Evolutionary conservation across 2,888 invertebrate species (phyloP), one percentile per base, ranked within the genome.

Genomic region (Polymixis flavicincta): DNA sequence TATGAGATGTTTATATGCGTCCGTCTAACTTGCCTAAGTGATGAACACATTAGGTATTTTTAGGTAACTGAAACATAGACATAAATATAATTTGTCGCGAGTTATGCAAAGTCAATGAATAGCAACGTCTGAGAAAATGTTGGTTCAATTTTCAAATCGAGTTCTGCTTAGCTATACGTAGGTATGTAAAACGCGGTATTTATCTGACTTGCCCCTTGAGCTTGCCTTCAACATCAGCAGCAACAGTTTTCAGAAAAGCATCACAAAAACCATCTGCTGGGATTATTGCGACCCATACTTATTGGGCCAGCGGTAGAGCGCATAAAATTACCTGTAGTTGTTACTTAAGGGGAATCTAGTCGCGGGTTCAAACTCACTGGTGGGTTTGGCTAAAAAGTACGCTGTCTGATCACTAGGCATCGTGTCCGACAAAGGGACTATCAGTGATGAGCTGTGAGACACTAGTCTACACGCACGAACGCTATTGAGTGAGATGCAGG

Each of bases 151-250:
- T 25, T 25, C 22, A 37, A 22, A 11, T 45, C 37, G 22, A 25
- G 17, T 57, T 72, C 32, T 55, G 11, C 32, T 72, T 72, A 72
- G 22, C 22, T 28, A 2, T 37, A 37, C 37, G 37, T 37, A 71
- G 28, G 13, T 11, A 45, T 13, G 42, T 9, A 14, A 22, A 9
- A 45, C 14, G n/a, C 19, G 42, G 28, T 28, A 11, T 17, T 28
- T 28, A 42, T 59, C 22, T 45, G 11, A 7, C 19, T 57, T 64
- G 32, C n/a, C 7, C 1, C n/a, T 52, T 14, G 1, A 19, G 42
- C 42, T 48, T 14, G 28, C 28, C 22, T 52, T 22, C n/a, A 19
- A 19, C 17, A 19, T 70, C 54, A 60, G 42, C 17, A 32, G n/a
- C 19, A 28, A 28, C 42, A 45, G n/a, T 59, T 70, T 59, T 42